Evolutionary conservation across 2,888 invertebrate genomes (phyloP), one percentile per base, ranked within the genome.

Genomic region (Cosmopolites sordidus): DNA sequence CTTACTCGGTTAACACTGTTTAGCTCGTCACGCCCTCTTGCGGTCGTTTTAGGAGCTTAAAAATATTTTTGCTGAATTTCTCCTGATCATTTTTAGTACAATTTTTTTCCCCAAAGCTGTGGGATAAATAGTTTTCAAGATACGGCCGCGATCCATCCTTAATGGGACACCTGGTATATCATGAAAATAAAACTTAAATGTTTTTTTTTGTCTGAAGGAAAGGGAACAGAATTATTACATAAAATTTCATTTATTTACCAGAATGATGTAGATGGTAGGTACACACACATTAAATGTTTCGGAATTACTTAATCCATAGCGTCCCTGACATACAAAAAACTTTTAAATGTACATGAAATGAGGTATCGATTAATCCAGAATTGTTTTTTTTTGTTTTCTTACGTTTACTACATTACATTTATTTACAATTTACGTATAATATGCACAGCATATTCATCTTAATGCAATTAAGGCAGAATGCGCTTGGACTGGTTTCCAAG

Each of bases 301-400:
- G 12, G 39, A 44, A 51, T 38, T 42, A 22, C 38, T 43, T n/a
- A 51, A 43, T 51, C 9, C 15, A n/a, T 42, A 51, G 17, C 15
- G 47, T 53, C n/a, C 47, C 27, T 37, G 52, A 53, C 52, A n/a
- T 41, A 41, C 12, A 41, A 5, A 41, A 41, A 41, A 41, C 30
- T 29, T 43, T 42, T 33, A 29, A 54, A 50, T 54, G 37, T 50
- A 54, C 46, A 50, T 18, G 16, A 40, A 16, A 45, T 16, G 50
- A 39, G 37, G 46, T 45, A 37, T 38, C 41, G 41, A 51, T 29
- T 15, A 48, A 22, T 18, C 17, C 29, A 45, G 27, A 50, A 42
- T 22, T 16, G 6, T 48, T 48, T 29, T 42, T 4, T 11, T 8
- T n/a, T 17, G 11, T 41, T 41, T 41, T 41, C 16, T n/a, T 42